Conservation (phyloP, 1,140 invertebrate genomes). For the Aporrectodea caliginosa region DNA sequence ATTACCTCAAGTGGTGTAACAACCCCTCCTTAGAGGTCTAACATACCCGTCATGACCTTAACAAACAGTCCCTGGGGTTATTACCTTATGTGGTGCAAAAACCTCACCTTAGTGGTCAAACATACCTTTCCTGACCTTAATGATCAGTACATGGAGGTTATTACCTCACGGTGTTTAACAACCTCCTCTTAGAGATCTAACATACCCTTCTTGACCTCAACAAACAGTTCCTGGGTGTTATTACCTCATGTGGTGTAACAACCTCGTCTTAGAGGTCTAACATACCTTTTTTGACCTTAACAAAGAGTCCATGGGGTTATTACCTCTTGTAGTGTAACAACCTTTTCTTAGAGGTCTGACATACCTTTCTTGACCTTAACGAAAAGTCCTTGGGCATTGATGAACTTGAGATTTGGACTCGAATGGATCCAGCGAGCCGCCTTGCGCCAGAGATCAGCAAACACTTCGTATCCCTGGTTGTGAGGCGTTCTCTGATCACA, state of each 20-base stretch:
- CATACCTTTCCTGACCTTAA: background rate
- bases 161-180: background rate
- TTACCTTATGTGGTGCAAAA: no score
- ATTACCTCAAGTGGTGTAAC: background rate
- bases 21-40: background rate
- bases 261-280: background rate
- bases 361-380: conserved; percentile 30
- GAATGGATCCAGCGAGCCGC: conserved; percentile 4
- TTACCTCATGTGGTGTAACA: background rate
- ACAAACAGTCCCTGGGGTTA: conserved; percentile 14
- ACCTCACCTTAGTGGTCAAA: no score
- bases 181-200: background rate
- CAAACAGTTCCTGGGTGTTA: background rate
- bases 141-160: background rate
- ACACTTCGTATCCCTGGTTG: conserved; percentile 22
- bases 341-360: background rate
- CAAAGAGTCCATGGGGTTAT: conserved; percentile 1
- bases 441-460: conserved; percentile 14
- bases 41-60: conserved; percentile 23
- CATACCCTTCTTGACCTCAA: conserved; percentile 25
- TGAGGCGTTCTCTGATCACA: conserved; percentile 15
- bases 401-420: conserved; percentile 11
- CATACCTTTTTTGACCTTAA: conserved; percentile 26
- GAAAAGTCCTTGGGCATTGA: conserved; percentile 17
- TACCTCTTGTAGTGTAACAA: background rate